phyloP scores from a whole-genome alignment of 2,888 invertebrate genomes.

The Drosophila parthenogenetica region DNA sequence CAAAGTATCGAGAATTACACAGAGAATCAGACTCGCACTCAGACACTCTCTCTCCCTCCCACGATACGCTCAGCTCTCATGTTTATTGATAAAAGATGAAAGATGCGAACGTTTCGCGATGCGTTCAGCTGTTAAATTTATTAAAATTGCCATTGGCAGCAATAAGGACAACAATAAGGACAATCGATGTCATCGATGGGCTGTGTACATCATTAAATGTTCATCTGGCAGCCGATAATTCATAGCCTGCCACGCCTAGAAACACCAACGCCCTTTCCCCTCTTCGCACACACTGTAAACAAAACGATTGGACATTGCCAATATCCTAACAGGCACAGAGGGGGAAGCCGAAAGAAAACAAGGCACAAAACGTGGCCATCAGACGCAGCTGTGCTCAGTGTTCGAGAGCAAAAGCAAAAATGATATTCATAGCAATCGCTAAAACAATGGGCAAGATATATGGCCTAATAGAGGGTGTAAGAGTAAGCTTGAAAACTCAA shows the following conservation, averaged over 20 bases:
- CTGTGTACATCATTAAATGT: slow-evolving; percentile 78
- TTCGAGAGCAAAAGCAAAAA: slow-evolving; percentile 35
- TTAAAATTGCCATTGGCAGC: slow-evolving; percentile 73
- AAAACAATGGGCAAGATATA: slow-evolving; percentile 47
- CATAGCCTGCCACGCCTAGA: slow-evolving; percentile 57
- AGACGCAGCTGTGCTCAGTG: slow-evolving; percentile 59
- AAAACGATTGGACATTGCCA: slow-evolving; percentile 32
- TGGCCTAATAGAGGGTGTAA: slow-evolving; percentile 17
- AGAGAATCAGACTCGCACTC: background rate
- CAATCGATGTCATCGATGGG: slow-evolving; percentile 55
- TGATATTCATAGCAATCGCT: slow-evolving; percentile 42
- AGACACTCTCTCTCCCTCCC: background rate
- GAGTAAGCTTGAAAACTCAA: slow-evolving; percentile 19
- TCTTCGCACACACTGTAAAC: slow-evolving; percentile 40
- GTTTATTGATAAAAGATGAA: slow-evolving; percentile 79
- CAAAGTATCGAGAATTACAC: slow-evolving; percentile 36
- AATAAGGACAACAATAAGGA: slow-evolving; percentile 28
- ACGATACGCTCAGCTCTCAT: slow-evolving; percentile 19
- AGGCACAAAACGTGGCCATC: slow-evolving; percentile 62
- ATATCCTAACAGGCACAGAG: background rate
- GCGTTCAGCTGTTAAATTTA: slow-evolving; percentile 79
- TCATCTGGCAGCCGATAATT: slow-evolving; percentile 79
- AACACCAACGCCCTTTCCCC: slow-evolving; percentile 1
- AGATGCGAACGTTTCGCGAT: slow-evolving; percentile 67
- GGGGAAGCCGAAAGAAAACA: background rate